Evolutionary conservation across 2,113 vertebrate genomes (phyloP).

Genomic region (Lycaon pictus): DNA sequence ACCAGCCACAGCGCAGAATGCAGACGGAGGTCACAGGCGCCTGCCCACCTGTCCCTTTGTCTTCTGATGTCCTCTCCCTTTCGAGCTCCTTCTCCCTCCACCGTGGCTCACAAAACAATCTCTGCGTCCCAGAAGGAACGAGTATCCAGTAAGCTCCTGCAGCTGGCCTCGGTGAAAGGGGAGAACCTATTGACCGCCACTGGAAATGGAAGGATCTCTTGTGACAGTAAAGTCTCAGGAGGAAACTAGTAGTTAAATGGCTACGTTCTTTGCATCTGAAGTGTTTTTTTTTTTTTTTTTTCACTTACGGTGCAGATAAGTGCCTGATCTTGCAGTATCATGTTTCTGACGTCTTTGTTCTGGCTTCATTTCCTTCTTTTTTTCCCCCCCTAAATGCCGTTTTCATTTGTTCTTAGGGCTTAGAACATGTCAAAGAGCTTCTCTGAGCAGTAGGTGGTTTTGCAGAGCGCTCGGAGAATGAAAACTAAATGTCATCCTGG

Average conservation of each 20-base stretch:
- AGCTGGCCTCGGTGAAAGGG: constrained; percentile 18
- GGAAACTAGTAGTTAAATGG: constrained; percentile 34
- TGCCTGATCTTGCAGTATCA: not conserved
- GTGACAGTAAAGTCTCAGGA: constrained; percentile 52
- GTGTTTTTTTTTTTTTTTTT: constrained; percentile 29
- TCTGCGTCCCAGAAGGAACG: constrained; percentile 27
- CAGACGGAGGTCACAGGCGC: not conserved
- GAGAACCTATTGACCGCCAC: constrained; percentile 41
- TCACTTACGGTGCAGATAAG: constrained; percentile 66
- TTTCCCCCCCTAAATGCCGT: not conserved
- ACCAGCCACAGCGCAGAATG: not conserved
- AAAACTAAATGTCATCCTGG: constrained; percentile 56
- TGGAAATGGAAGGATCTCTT: constrained; percentile 60
- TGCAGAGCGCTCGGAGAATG: constrained; percentile 5
- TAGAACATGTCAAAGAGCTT: constrained; percentile 65
- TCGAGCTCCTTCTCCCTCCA: not conserved
- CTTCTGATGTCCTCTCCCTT: not conserved
- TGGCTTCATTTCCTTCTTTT: constrained; percentile 17
- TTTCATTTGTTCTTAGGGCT: constrained; percentile 73
- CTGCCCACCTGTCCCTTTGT: not conserved
- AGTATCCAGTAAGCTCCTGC: constrained; percentile 53
- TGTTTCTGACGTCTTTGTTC: constrained; percentile 74
- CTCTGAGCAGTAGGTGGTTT: constrained; percentile 67
- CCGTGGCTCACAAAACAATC: constrained; percentile 56
- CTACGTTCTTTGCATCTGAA: constrained; percentile 51